Evolutionary conservation across 2,797 vertebrate genomes (phyloP), one percentile per base, ranked within the genome.

Genomic region (Lacerta bilineata): DNA sequence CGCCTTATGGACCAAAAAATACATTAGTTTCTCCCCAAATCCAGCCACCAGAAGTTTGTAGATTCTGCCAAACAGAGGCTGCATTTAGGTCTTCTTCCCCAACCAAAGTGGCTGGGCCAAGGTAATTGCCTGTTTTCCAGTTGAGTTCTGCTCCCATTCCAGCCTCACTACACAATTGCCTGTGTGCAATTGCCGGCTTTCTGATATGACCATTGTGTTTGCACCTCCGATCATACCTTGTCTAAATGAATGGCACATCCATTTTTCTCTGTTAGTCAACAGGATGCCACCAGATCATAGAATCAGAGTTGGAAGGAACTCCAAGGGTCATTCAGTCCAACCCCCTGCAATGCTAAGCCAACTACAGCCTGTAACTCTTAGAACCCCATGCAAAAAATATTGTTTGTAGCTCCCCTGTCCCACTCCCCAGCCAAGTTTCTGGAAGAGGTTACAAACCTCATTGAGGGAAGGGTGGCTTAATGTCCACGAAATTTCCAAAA

Each of bases 401-500:
- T 84, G 59, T 87, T 85, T 33, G 71, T 23, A 39, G 3, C 46
- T 23, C 36, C 6, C 18, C 46, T 23, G 25, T 1, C 18, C 25
- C 17, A 3, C 39, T 15, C 36, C 1, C 77, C 20, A 33, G 27
- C 66, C 29, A 29, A 25, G n/a, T 10, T n/a, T 68, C 89, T 86
- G 80, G 27, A 88, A 91, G 72, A 90, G 85, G 41, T 84, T 89
- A 95, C 97, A 95, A 81, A 99, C 99, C 98, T 99, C 98, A 78
- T 96, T 97, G 79, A 17, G 91, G 0, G 94, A 95, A 71, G 98
- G 95, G 68, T 91, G 92, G 90, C 95, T 96, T 91, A 98, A 91
- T 0, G 89, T 93, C 96, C 97, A 98, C 41, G 98, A 97, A 90
- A 99, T 97, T 95, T 98, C 97, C 83, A 99, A 96, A 94, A 99